phyloP scores from a whole-genome alignment of 2,797 vertebrate genomes.

The Octomys mimax region DNA sequence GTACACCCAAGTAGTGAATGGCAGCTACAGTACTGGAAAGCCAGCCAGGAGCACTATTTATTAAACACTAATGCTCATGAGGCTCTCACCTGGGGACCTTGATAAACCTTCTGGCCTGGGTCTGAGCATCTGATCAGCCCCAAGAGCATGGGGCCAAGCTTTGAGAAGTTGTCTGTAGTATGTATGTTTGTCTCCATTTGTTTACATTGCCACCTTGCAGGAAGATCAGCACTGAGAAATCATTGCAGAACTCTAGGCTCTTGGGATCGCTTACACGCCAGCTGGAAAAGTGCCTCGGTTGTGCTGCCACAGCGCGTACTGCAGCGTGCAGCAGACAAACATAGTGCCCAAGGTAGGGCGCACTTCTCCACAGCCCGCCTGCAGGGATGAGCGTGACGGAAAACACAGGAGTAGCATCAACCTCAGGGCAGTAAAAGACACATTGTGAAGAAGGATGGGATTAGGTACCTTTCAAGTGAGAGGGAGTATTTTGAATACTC shows the following conservation, averaged over 20 bases:
- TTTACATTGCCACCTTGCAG: neutral
- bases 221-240: neutral
- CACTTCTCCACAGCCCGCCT: neutral
- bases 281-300: neutral
- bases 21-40: neutral
- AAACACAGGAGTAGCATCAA: neutral
- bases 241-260: neutral
- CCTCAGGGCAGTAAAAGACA: neutral
- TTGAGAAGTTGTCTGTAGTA: neutral
- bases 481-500: neutral
- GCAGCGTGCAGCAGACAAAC: no score
- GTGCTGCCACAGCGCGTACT: fast-evolving
- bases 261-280: neutral
- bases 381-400: neutral
- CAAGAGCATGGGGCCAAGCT: neutral
- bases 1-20: neutral
- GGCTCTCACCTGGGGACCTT: neutral
- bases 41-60: neutral
- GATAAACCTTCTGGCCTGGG: neutral
- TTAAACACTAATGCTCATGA: no score
- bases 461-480: neutral
- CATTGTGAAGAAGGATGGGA: neutral
- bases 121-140: neutral
- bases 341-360: no score
- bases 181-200: neutral